These are phyloP conservation scores for Passer montanus DNA, from an alignment of 2,113 vertebrate species.

Conservation along the genomic window DNA sequence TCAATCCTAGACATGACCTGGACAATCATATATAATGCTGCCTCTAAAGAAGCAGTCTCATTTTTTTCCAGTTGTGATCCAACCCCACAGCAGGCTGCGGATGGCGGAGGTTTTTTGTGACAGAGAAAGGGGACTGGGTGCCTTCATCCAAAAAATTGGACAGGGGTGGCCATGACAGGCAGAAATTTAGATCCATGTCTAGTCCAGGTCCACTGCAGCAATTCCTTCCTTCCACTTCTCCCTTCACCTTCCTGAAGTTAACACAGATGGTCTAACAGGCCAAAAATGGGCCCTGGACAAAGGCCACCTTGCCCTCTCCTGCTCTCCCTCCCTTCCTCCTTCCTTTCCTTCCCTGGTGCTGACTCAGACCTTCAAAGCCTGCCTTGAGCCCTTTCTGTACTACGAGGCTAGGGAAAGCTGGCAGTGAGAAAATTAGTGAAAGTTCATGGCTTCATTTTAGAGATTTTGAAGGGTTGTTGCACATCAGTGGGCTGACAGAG, in stretches of 20 bases:
- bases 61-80: background rate
- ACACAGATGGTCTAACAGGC: fast-evolving
- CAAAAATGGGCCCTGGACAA: background rate
- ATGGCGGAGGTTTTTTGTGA: background rate
- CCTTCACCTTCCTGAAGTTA: background rate
- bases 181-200: background rate
- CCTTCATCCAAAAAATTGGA: background rate
- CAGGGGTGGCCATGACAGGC: background rate
- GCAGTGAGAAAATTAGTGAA: background rate
- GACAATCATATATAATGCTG: background rate
- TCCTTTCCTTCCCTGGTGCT: background rate
- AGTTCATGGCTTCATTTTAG: background rate
- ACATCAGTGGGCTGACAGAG: background rate
- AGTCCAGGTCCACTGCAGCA: background rate
- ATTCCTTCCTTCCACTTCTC: background rate
- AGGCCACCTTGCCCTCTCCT: background rate
- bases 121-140: background rate
- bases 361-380: background rate
- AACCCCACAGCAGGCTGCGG: background rate
- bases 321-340: background rate
- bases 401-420: background rate
- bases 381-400: background rate
- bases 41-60: background rate
- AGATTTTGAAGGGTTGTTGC: background rate
- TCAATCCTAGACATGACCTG: background rate